Evolutionary conservation across 2,888 invertebrate genomes (phyloP), one percentile per base, ranked within the genome.

Genomic region (Papilio elwesi): DNA sequence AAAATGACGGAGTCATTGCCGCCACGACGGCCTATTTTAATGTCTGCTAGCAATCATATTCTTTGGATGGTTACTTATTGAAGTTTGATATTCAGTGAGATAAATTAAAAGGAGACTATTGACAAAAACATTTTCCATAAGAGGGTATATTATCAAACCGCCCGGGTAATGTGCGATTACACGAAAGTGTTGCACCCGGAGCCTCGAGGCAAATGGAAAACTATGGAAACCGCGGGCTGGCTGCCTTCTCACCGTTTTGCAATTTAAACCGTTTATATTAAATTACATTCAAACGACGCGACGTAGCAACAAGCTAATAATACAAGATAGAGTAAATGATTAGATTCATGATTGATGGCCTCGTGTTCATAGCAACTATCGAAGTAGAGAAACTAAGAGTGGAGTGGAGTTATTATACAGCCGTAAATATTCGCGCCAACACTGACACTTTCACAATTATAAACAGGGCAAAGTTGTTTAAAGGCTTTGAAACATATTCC

Each of bases 111-210:
- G 26, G 4, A 2, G 4, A 26, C 26, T 26, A 26, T 26, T 1
- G 1, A 26, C 2, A 26, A 26, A 26, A 26, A 26, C 26, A 26
- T 26, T 26, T 26, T 26, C 26, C 26, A 26, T 26, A 26, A 26
- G 4, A 26, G 26, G 26, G 26, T 26, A 26, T 4, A 26, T n/a
- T 26, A 26, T 26, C 26, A 26, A 26, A 26, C 26, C 1, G 26
- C 26, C 9, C n/a, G 6, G 51, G 47, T 48, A 68, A 68, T 63
- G 11, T 2, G 62, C 59, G 43, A 63, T 36, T 11, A 47, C 13
- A 62, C 63, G 72, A 72, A 72, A 72, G 72, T 48, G 63, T 49
- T 47, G 11, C 53, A 47, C 47, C 52, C 57, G 48, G 16, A 16
- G 63, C 48, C 48, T 13, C 11, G 62, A 13, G 70, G 15, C 57